Percentiles rank a stretch among this genome's conserved stretches.
Conservation (phyloP, 2,888 invertebrate genomes). For the Drosophila picticornis region DNA sequence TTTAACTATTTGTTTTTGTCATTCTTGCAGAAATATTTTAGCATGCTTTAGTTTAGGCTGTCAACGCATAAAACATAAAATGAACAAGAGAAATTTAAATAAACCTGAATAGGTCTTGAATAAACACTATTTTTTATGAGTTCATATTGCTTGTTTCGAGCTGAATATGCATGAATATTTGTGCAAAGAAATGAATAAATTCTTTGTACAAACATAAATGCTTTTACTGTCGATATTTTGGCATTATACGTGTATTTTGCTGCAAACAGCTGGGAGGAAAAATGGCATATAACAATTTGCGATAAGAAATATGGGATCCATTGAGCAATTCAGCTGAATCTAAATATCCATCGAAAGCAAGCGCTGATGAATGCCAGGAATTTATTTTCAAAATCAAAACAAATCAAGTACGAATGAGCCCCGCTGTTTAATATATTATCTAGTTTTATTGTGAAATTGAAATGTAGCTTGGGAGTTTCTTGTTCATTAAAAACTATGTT, state of each 20-base stretch:
- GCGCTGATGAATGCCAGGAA: no score
- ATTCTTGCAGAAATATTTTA: conserved; percentile 26
- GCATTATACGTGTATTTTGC: no score
- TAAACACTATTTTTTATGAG: not conserved
- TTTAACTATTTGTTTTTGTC: conserved; percentile 6
- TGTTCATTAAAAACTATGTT: not conserved
- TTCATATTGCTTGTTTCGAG: not conserved
- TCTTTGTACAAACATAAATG: not conserved
- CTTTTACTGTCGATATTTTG: no score
- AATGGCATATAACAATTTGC: no score
- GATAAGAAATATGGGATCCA: no score
- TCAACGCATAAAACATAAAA: not conserved
- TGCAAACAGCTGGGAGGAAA: no score
- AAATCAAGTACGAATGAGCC: no score
- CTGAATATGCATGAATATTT: not conserved
- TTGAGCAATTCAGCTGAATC: not conserved
- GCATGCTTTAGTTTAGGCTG: not conserved
- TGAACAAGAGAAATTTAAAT: conserved; percentile 2
- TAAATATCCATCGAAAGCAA: no score
- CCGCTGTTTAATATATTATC: not conserved
- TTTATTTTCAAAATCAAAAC: no score
- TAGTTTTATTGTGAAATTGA: not conserved
- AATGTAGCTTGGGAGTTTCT: not conserved
- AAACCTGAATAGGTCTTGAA: not conserved
- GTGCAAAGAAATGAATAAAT: not conserved